phyloP scores from a whole-genome alignment of 2,888 invertebrate species.

The Eurytoma adleriae region DNA sequence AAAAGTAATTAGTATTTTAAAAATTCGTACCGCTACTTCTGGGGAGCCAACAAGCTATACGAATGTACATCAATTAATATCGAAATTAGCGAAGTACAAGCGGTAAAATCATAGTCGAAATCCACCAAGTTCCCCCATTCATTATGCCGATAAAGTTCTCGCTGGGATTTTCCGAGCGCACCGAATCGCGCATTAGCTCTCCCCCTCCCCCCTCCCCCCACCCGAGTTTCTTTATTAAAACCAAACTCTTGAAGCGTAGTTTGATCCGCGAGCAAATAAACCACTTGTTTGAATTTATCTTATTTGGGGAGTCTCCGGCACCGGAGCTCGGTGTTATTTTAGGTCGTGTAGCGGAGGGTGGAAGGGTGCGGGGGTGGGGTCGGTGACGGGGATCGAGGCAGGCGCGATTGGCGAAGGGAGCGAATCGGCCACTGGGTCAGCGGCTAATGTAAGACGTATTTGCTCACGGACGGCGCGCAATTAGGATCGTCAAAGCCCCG shows the following conservation, averaged over 20 bases:
- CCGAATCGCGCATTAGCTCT: too few relatives aligned
- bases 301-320: not conserved
- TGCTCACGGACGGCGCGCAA: conserved; percentile 23
- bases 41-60: not conserved
- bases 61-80: too few relatives aligned
- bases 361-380: not conserved
- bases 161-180: too few relatives aligned
- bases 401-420: conserved; percentile 40
- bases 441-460: conserved; percentile 43
- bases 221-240: conserved; percentile 7
- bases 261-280: conserved; percentile 34
- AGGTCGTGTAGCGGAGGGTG: conserved; percentile 23
- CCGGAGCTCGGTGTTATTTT: conserved; percentile 23
- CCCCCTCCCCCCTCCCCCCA: not conserved
- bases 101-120: too few relatives aligned
- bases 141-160: too few relatives aligned
- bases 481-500: not conserved
- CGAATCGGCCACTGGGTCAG: conserved; percentile 33
- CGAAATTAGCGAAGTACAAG: not conserved
- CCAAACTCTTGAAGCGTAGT: conserved; percentile 19
- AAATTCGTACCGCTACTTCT: not conserved
- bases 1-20: too few relatives aligned
- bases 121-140: too few relatives aligned
- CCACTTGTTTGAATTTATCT: conserved; percentile 47
- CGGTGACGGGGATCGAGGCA: conserved; percentile 2